Percentiles rank a stretch among this genome's conserved stretches.
Conservation (phyloP, 1,140 invertebrate genomes). For the Neodiprion lecontei region DNA sequence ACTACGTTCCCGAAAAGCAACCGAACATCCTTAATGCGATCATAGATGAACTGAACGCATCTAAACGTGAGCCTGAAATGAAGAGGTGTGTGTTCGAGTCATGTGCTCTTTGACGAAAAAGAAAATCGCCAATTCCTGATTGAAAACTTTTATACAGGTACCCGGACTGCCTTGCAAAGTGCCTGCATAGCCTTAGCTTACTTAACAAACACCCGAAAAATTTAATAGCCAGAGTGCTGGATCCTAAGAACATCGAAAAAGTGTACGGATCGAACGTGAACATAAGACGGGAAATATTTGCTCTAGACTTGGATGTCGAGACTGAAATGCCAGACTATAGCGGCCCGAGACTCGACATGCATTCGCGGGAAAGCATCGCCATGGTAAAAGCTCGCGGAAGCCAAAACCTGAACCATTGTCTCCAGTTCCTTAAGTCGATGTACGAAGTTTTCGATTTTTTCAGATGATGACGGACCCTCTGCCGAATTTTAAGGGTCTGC, state of each 20-base stretch:
- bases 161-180: conserved; percentile 52
- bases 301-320: conserved; percentile 61
- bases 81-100: conserved; percentile 29
- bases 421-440: conserved; percentile 20
- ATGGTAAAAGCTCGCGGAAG: conserved; percentile 48
- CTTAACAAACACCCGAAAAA: conserved; percentile 60
- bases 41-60: conserved; percentile 57
- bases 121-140: too few species aligned
- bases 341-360: conserved; percentile 58
- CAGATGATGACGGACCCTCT: background rate
- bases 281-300: conserved; percentile 60
- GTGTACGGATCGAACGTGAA: conserved; percentile 52
- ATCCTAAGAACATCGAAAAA: conserved; percentile 54
- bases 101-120: background rate
- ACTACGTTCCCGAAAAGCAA: conserved; percentile 54
- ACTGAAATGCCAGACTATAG: conserved; percentile 67
- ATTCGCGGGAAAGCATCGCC: conserved; percentile 47
- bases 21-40: conserved; percentile 57
- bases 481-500: conserved; percentile 12
- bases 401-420: too few species aligned
- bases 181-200: conserved; percentile 60
- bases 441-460: conserved; percentile 33
- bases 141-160: conserved; percentile 34
- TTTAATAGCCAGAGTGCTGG: conserved; percentile 56
- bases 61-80: conserved; percentile 58